Percentiles rank a stretch among this genome's conserved stretches.
These are phyloP conservation scores for Anolis carolinensis DNA, from an alignment of 2,113 vertebrate species.

Conservation along the genomic window DNA sequence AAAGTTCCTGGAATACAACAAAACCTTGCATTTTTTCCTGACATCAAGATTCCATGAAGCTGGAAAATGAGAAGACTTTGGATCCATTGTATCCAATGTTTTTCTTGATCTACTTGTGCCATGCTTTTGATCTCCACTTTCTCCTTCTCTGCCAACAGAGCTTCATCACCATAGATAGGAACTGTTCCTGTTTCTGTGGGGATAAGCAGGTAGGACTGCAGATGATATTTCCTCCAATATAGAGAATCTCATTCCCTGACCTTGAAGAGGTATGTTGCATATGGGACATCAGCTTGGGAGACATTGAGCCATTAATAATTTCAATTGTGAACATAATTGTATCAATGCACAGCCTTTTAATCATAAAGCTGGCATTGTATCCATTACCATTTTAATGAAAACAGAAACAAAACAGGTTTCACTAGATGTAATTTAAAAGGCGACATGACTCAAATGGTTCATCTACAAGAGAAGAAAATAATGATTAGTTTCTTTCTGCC, in stretches of 20 bases:
- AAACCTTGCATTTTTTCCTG: background rate
- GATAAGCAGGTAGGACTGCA: too few species aligned
- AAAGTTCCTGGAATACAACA: background rate
- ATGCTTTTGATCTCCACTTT: background rate
- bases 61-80: background rate
- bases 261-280: background rate
- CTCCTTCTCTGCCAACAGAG: background rate
- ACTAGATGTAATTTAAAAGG: background rate
- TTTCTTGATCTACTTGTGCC: background rate
- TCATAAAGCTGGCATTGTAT: background rate
- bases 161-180: too few species aligned
- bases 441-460: background rate
- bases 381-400: background rate
- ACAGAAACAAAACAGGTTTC: background rate
- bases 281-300: too few species aligned
- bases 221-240: background rate
- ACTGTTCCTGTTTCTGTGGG: background rate
- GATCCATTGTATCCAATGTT: background rate
- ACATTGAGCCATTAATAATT: too few species aligned
- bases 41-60: background rate
- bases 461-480: background rate
- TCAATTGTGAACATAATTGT: background rate
- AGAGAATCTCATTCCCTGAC: background rate
- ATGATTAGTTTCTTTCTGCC: background rate
- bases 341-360: background rate